These are phyloP conservation scores for Hemaris fuciformis DNA, from an alignment of 2,888 invertebrate species.

Conservation along the genomic window DNA sequence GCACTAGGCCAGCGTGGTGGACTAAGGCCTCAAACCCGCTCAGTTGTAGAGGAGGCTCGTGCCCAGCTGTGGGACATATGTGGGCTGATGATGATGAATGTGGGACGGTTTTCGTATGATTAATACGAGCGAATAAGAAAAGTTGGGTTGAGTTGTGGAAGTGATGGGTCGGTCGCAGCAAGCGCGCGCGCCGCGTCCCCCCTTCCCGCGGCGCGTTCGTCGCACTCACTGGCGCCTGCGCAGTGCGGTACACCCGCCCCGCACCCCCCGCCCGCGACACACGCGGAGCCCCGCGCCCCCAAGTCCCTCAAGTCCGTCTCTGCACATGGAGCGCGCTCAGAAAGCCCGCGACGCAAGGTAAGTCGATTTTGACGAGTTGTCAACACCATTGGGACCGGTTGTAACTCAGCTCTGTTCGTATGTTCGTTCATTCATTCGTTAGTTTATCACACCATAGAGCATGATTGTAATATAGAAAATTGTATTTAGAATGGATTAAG, in stretches of 20 bases:
- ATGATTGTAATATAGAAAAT: no score
- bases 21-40: no score
- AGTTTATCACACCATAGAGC: background rate
- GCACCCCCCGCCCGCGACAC: constrained; percentile 29
- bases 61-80: no score
- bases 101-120: background rate
- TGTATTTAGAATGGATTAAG: no score
- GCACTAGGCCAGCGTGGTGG: no score
- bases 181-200: constrained; percentile 65
- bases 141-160: background rate
- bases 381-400: constrained; percentile 23
- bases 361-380: constrained; percentile 32
- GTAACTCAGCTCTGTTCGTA: background rate
- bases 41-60: no score
- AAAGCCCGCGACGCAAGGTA: constrained; percentile 33
- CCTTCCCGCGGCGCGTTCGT: constrained; percentile 32
- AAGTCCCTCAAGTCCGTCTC: constrained; percentile 30
- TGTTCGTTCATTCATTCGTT: no score
- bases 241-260: constrained; percentile 23
- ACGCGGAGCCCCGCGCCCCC: constrained; percentile 34
- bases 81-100: no score
- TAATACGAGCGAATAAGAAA: background rate
- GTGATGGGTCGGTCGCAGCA: constrained; percentile 42
- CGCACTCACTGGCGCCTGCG: constrained; percentile 46
- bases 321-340: constrained; percentile 16